A percentile compares a stretch with the other conserved stretches of the same genome.
Evolutionary conservation across 2,797 vertebrate species (phyloP).

Genomic region (Microctenopoma steveboyesi): DNA sequence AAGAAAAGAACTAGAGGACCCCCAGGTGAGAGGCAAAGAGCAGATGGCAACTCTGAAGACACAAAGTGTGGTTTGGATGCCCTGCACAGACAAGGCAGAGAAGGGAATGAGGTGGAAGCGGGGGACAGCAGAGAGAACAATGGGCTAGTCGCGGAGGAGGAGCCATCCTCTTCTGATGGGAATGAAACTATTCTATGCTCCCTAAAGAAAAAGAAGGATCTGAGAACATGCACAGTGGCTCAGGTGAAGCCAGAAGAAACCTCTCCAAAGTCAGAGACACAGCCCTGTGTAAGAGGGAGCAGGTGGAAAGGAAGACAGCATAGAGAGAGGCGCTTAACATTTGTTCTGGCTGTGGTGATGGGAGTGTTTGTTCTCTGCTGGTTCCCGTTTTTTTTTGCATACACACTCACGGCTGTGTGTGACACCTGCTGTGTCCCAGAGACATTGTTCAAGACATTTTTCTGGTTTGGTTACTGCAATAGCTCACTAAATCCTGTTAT

Average conservation of each 20-base stretch:
- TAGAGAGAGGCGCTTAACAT: constrained; percentile 93
- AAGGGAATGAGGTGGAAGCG: constrained; percentile 16
- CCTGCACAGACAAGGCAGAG: constrained; percentile 58
- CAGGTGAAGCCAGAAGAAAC: constrained; percentile 86
- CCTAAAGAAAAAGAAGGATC: constrained; percentile 75
- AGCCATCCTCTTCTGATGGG: constrained; percentile 89
- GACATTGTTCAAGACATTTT: constrained; percentile 93
- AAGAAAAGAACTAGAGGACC: constrained; percentile 90
- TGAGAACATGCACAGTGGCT: constrained; percentile 81
- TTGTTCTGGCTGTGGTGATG: constrained; percentile 93
- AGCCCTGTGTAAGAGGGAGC: constrained; percentile 77
- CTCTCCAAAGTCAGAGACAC: constrained; percentile 77
- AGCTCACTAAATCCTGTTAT: constrained; percentile 94
- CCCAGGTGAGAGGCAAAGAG: constrained; percentile 78
- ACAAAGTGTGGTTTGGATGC: constrained; percentile 66
- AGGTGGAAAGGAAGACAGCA: constrained; percentile 90
- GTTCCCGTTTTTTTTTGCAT: constrained; percentile 98
- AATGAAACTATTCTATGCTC: constrained; percentile 79
- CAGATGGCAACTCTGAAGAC: constrained; percentile 76
- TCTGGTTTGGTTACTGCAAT: constrained; percentile 97
- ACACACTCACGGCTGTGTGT: constrained; percentile 88
- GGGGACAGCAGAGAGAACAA: constrained; percentile 74
- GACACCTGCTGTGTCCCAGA: constrained; percentile 82
- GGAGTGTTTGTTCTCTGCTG: constrained; percentile 96
- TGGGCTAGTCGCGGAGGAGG: constrained; percentile 87